A percentile compares a stretch with the other conserved stretches of the same genome.
phyloP scores from a whole-genome alignment of 2,797 vertebrate genomes.

The Phyllotis vaccarum region DNA sequence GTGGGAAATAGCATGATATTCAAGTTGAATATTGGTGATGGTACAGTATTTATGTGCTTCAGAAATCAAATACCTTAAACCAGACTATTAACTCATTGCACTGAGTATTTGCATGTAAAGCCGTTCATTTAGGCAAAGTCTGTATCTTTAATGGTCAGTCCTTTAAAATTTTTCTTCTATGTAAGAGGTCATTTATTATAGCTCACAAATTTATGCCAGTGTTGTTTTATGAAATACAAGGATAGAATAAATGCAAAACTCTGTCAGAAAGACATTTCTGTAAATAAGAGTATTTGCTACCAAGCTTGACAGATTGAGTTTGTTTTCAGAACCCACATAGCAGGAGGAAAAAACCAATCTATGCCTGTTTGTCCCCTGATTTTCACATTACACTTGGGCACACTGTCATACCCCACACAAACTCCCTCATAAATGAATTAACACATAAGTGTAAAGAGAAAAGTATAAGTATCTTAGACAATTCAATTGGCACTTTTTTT shows the following conservation, averaged over 20 bases:
- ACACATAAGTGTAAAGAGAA: neutral
- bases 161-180: neutral
- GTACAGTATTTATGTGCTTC: neutral
- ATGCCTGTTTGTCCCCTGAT: neutral
- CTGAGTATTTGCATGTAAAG: neutral
- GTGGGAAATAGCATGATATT: neutral
- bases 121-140: neutral
- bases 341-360: too few species aligned
- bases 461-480: neutral
- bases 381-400: neutral
- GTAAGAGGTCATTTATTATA: neutral
- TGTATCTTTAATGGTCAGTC: neutral
- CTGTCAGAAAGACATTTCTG: neutral
- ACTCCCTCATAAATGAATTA: neutral
- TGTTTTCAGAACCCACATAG: neutral
- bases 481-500: neutral
- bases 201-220: neutral
- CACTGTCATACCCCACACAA: neutral
- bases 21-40: neutral
- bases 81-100: neutral
- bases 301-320: neutral
- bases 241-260: neutral
- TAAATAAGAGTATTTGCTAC: neutral
- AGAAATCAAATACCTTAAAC: neutral
- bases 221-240: neutral